Evolutionary conservation across 2,888 invertebrate genomes (phyloP), one percentile per base, ranked within the genome.

Genomic region (Troides helena): DNA sequence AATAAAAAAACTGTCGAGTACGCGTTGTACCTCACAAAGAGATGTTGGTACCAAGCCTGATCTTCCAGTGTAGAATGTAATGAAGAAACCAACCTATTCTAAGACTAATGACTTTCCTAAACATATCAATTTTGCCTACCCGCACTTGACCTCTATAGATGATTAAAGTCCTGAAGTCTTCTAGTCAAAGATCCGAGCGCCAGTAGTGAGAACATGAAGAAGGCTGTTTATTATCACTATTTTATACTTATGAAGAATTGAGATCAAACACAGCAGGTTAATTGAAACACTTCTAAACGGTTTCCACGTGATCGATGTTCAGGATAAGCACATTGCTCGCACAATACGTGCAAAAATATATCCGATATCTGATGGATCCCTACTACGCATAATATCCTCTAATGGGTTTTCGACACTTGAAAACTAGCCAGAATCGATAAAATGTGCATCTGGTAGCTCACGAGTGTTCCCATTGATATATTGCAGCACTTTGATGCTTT

Each of bases 401-500:
- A 91, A 92, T 92, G 90, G 88, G 77, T 83, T 87, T 87, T 86
- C 82, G 79, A 83, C 89, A 90, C 92, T 92, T 90, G 92, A 92
- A 85, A 89, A 90, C 90, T 90, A 87, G 89, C 89, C 90, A 89
- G 87, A 85, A 86, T 82, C 84, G 90, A 91, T 90, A 90, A 89
- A 87, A 81, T 78, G 82, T 80, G 81, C 90, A 87, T 92, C 91
- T 92, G 91, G 90, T 83, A 82, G 82, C 87, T 87, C 82, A 80
- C 78, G 78, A 75, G 78, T 80, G 80, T 80, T 80, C 81, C 80
- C 81, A 82, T 82, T 88, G 87, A 89, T 89, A 84, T 87, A 90
- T 84, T 80, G 81, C 84, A 79, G 82, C 83, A 82, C 87, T 87
- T 85, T 84, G 85, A 86, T 85, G 87, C 86, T 81, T 83, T 83